A percentile compares a stretch with the other conserved stretches of the same genome.
Conservation (phyloP, 1,140 invertebrate genomes). For the Orius insidiosus region DNA sequence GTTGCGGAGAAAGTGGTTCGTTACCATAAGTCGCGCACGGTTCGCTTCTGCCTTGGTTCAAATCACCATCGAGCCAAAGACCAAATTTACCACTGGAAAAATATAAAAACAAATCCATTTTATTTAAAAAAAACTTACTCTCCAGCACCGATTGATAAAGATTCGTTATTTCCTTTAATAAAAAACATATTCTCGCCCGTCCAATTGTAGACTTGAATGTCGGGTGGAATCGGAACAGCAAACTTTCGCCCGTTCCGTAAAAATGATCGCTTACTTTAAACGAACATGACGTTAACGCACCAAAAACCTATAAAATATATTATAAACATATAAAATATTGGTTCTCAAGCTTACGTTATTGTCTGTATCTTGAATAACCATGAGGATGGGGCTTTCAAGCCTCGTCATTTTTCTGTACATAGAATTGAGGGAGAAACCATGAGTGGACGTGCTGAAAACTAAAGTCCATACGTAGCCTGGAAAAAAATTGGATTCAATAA, state of each 20-base stretch:
- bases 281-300: constrained; percentile 85
- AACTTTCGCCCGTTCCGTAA: constrained; percentile 94
- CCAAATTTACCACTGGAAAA: constrained; percentile 81
- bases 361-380: constrained; percentile 87
- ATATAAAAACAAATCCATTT: constrained; percentile 13
- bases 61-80: constrained; percentile 90
- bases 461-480: constrained; percentile 83
- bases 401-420: constrained; percentile 89
- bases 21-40: constrained; percentile 91
- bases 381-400: constrained; percentile 74
- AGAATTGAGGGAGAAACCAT: constrained; percentile 93
- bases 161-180: constrained; percentile 91
- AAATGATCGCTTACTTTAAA: constrained; percentile 87
- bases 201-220: constrained; percentile 87
- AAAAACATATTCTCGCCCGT: constrained; percentile 97
- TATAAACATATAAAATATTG: not conserved
- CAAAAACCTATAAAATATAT: constrained; percentile 64
- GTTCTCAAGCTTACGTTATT: constrained; percentile 51
- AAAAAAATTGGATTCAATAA: constrained; percentile 13
- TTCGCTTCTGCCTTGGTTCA: constrained; percentile 87
- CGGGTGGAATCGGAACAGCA: constrained; percentile 83
- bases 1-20: constrained; percentile 72
- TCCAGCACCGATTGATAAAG: constrained; percentile 88
- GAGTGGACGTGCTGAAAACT: constrained; percentile 86
- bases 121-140: constrained; percentile 49